Evolutionary conservation across 2,797 vertebrate species (phyloP).

Genomic region (Carduelis carduelis): DNA sequence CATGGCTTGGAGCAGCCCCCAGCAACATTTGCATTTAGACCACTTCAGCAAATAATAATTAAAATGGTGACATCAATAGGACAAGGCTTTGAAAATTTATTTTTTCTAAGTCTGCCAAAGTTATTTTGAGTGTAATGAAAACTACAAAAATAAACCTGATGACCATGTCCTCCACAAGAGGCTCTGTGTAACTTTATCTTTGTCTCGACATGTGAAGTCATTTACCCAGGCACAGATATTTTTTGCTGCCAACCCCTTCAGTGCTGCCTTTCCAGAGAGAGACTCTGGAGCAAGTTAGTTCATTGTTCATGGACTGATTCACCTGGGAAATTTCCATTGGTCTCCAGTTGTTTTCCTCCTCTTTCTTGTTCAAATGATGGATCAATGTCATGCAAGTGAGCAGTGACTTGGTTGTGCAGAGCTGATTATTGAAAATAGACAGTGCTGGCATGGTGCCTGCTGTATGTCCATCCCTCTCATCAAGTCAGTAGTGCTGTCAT

Average conservation of each 20-base stretch:
- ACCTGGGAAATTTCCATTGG: neutral
- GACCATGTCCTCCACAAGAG: conserved; percentile 27
- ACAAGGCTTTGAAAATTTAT: conserved; percentile 53
- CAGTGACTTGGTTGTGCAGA: neutral
- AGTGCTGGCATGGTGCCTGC: neutral
- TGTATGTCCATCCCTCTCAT: neutral
- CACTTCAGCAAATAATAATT: conserved; percentile 57
- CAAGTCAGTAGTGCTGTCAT: neutral
- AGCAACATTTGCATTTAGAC: neutral
- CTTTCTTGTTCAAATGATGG: neutral
- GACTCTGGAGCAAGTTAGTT: neutral
- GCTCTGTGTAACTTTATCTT: conserved; percentile 55
- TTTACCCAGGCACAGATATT: conserved; percentile 18
- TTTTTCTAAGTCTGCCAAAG: conserved; percentile 51
- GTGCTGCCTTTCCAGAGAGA: neutral
- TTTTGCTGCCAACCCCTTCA: neutral
- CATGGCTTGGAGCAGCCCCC: neutral
- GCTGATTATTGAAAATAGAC: neutral
- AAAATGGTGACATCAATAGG: conserved; percentile 51
- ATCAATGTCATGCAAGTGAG: neutral
- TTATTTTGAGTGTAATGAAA: conserved; percentile 66
- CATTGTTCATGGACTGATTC: neutral
- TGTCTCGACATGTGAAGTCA: conserved; percentile 38
- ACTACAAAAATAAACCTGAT: conserved; percentile 65
- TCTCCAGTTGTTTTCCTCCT: neutral